A percentile compares a stretch with the other conserved stretches of the same genome.
These are phyloP conservation scores for Holothuria glaberrima DNA, from an alignment of 35 echinoderm and acorn worm genomes.

Conservation along the genomic window DNA sequence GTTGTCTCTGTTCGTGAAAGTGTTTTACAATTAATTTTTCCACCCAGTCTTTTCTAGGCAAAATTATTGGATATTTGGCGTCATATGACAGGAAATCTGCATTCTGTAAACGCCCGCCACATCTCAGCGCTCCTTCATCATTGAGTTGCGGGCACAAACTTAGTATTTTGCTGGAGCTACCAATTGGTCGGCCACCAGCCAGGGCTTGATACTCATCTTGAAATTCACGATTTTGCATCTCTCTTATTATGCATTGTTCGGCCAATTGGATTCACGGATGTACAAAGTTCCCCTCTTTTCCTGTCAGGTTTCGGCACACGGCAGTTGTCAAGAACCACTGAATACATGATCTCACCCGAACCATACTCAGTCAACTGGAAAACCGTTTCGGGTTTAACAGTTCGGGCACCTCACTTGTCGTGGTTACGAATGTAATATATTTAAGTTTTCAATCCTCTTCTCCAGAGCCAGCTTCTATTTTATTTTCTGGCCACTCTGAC, in stretches of 20 bases:
- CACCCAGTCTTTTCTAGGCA: conserved; percentile 58
- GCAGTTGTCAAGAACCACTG: conserved; percentile 29
- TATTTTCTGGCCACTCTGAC: conserved; percentile 19
- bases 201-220: no score
- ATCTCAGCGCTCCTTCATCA: not conserved
- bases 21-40: conserved; percentile 55
- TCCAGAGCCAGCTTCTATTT: not conserved
- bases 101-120: no score
- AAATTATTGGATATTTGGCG: conserved; percentile 27
- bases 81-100: conserved; percentile 5
- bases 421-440: not conserved
- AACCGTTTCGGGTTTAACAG: conserved; percentile 2
- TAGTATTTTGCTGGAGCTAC: conserved; percentile 10
- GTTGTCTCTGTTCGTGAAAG: conserved; percentile 30
- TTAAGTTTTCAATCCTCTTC: no score
- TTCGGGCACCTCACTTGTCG: not conserved
- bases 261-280: no score
- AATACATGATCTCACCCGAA: conserved; percentile 28
- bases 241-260: not conserved
- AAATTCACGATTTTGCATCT: not conserved
- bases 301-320: not conserved
- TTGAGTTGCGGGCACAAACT: conserved; percentile 2
- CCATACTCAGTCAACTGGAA: no score
- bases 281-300: no score
- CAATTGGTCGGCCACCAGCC: no score